Evolutionary conservation across 2,797 vertebrate genomes (phyloP).

Genomic region (Hirundo rustica): DNA sequence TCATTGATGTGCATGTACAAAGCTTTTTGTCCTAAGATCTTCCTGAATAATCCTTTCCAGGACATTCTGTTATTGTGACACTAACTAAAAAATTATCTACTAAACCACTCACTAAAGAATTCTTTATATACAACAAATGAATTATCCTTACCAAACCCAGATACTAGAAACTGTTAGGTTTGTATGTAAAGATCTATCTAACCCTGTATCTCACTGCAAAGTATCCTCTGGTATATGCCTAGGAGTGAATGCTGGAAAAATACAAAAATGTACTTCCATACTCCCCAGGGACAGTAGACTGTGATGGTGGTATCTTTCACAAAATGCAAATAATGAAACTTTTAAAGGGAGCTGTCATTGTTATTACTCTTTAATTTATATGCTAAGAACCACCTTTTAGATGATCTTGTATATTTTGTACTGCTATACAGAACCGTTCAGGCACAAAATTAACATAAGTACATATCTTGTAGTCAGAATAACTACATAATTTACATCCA

Average conservation of each 20-base stretch:
- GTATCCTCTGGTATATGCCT: background rate
- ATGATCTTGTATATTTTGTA: background rate
- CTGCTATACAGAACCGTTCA: background rate
- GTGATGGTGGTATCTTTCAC: background rate
- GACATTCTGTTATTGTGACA: background rate
- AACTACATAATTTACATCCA: conserved; percentile 2
- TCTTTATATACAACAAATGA: background rate
- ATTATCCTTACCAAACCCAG: background rate
- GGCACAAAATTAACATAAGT: conserved; percentile 3
- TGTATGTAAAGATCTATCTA: background rate
- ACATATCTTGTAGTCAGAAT: background rate
- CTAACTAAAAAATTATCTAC: background rate
- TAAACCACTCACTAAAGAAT: background rate
- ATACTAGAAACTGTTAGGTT: background rate
- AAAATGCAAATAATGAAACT: background rate
- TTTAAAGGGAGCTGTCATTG: background rate
- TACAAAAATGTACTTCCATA: background rate
- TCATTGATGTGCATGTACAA: background rate
- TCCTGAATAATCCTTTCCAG: background rate
- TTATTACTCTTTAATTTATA: background rate
- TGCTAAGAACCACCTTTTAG: background rate
- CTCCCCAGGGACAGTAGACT: background rate
- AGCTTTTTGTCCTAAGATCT: background rate
- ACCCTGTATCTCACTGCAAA: background rate
- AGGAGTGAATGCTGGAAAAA: background rate